phyloP scores from a whole-genome alignment of 2,888 invertebrate species.

The Pseudanteris insignis region DNA sequence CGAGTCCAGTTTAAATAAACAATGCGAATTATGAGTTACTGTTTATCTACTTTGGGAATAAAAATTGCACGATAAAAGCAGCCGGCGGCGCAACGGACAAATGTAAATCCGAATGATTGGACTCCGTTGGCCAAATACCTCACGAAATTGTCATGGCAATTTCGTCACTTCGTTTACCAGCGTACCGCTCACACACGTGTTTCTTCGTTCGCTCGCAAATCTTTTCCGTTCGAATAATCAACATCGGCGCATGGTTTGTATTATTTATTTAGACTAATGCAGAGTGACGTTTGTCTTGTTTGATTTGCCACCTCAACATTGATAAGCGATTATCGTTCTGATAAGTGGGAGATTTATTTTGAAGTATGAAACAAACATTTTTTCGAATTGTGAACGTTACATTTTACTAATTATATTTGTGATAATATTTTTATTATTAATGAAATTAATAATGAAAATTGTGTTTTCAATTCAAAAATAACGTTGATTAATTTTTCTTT shows the following conservation, averaged over 20 bases:
- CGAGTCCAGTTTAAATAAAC: constrained; percentile 46
- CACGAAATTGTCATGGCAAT: constrained; percentile 35
- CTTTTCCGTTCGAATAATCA: too few species aligned
- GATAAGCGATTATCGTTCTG: too few species aligned
- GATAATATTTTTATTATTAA: too few species aligned
- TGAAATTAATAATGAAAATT: too few species aligned
- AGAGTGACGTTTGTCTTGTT: neutral
- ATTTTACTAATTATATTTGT: too few species aligned
- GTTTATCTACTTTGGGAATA: constrained; percentile 40
- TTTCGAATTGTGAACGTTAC: too few species aligned
- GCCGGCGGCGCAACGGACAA: constrained; percentile 12
- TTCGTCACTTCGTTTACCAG: constrained; percentile 29
- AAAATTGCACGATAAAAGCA: constrained; percentile 27
- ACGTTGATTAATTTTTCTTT: too few species aligned
- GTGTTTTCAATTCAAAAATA: too few species aligned
- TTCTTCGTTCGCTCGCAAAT: constrained; percentile 20
- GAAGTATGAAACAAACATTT: too few species aligned
- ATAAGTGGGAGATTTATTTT: too few species aligned
- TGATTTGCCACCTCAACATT: neutral
- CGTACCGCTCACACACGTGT: constrained; percentile 14
- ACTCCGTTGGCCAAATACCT: constrained; percentile 35
- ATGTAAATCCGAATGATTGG: constrained; percentile 42
- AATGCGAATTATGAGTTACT: constrained; percentile 43
- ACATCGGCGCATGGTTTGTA: too few species aligned
- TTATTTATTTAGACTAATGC: too few species aligned